A percentile compares a stretch with the other conserved stretches of the same genome.
Evolutionary conservation across 2,797 vertebrate genomes (phyloP).

Genomic region (Chiroxiphia lanceolata): DNA sequence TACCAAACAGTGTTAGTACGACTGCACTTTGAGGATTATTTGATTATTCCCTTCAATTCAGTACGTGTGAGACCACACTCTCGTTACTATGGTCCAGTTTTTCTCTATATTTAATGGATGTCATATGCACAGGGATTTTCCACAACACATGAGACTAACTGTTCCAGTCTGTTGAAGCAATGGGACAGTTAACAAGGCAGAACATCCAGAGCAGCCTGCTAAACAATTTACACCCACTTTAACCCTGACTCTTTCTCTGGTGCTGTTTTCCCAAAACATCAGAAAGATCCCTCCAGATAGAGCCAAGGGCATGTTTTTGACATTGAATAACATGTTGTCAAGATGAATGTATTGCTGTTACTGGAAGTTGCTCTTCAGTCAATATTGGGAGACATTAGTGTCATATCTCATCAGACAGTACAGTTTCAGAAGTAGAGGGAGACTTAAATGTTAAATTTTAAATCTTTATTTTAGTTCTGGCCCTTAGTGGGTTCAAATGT

Average conservation of each 20-base stretch:
- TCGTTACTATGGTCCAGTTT: neutral
- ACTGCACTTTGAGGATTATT: neutral
- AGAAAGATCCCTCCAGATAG: neutral
- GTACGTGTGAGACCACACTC: neutral
- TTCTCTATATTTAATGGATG: neutral
- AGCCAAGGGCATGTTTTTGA: neutral
- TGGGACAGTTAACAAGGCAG: neutral
- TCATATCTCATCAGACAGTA: neutral
- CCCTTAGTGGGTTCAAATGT: neutral
- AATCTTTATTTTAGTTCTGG: neutral
- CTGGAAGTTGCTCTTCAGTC: neutral
- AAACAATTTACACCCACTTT: neutral
- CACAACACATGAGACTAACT: neutral
- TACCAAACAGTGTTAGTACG: neutral
- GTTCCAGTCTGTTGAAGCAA: neutral
- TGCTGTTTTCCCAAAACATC: neutral
- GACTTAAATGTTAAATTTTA: neutral
- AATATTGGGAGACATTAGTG: neutral
- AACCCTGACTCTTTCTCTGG: neutral
- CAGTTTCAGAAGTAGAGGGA: neutral
- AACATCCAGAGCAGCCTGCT: neutral
- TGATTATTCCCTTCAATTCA: neutral
- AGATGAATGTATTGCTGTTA: neutral
- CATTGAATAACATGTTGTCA: constrained; percentile 24
- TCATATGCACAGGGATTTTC: neutral